Evolutionary conservation across 2,113 vertebrate genomes (phyloP), one percentile per base, ranked within the genome.

Genomic region (Nothocercus nigrocapillus): DNA sequence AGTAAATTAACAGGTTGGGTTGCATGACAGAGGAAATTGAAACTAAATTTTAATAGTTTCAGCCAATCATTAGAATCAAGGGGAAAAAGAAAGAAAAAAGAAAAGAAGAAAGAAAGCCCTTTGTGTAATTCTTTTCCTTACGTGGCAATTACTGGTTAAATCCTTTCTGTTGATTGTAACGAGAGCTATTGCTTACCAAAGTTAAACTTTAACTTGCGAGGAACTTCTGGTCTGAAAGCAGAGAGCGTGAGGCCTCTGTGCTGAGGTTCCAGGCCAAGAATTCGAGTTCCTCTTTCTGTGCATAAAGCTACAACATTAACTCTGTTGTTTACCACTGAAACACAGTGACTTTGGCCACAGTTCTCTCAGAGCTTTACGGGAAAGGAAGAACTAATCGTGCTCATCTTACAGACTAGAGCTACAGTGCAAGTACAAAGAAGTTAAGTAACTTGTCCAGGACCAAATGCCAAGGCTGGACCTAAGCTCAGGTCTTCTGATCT

Each of bases 191-290:
- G 76, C 82, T 59, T 44, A 73, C 30, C 36, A 9, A 88, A 85
- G 95, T 95, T 96, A 95, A 94, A 95, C 0, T 89, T 95, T 95
- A 96, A 96, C 93, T 92, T 87, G 80, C 11, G 12, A 77, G 88
- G 77, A 94, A 92, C 82, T 49, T 44, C 56, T 56, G 82, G 82
- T 89, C 67, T 95, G 82, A 89, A 95, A 93, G 67, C 56, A 42
- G 83, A 94, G 76, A 90, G 68, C 63, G 68, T 86, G 75, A 79
- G 95, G 93, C 89, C 94, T 12, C 40, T 3, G 5, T 30, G 54
- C 34, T 93, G 63, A 36, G 44, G 83, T 96, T 85, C 64, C 87
- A 94, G 73, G 64, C 56, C 62, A 58, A 63, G 76, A 85, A 67
- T 63, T 67, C 69, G 73, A 85, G 85, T 51, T 95, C 56, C 51